Base-by-base conservation (phyloP, 2,797 vertebrate genomes). In the Cottoperca gobio region DNA sequence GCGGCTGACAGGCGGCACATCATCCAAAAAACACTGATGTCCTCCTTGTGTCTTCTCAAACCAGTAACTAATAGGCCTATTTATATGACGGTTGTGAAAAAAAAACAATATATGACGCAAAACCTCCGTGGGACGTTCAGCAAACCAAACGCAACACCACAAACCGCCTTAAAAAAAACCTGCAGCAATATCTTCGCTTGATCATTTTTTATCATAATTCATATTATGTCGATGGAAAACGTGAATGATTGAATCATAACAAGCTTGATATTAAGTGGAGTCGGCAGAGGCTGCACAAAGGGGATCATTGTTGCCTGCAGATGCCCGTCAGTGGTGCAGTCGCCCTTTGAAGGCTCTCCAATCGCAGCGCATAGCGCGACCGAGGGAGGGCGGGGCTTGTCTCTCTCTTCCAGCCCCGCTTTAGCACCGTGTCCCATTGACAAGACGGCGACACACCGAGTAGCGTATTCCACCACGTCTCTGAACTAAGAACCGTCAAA, bases 261-360 rank as follows among this genome's bases (percentile, higher is more conserved):
- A 55, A 21, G 79, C 65, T 70, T 54, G 24, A 42, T 59, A 24
- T 82, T 79, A 40, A 71, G 61, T 40, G 60, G 37, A 69, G 72
- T 81, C 81, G 82, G 81, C 76, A 86, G 53, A 73, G 65, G 82
- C 65, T 65, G 83, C 91, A 95, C 94, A 94, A 94, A 93, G 90
- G 64, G 81, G 76, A 40, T 87, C 90, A 89, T 93, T 95, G 93
- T 95, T 87, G 88, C 71, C 76, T 80, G 88, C 87, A 86, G 90
- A 91, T 90, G 89, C 80, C 78, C 77, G 65, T 84, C 81, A 81
- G 85, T 90, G 89, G 70, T 64, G 89, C 88, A 91, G 83, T 90
- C 83, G 70, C 86, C 84, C 83, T 85, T 86, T 85, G 87, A 85
- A 82, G 63, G 40, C 66, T 54, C 68, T 85, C 94, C 94, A 95